Evolutionary conservation across 2,888 invertebrate species (phyloP).

Genomic region (Cephalotes varians): DNA sequence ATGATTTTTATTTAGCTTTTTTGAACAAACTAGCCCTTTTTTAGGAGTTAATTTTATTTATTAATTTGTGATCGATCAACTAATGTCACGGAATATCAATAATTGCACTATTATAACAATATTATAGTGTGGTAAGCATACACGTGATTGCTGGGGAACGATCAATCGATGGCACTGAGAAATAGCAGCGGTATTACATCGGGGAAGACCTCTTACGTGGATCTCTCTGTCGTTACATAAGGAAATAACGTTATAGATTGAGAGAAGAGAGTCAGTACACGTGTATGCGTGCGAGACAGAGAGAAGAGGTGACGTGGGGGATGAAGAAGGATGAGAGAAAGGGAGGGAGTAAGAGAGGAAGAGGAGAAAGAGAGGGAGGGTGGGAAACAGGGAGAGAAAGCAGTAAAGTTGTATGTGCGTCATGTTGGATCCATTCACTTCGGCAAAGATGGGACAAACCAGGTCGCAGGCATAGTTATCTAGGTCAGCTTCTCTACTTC

Average conservation of each 20-base stretch:
- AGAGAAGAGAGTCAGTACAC: constrained; percentile 13
- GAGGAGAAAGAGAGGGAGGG: background rate
- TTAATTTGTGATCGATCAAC: background rate
- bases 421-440: constrained; percentile 82
- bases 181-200: constrained; percentile 29
- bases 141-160: constrained; percentile 14
- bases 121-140: constrained; percentile 8
- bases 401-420: constrained; percentile 77
- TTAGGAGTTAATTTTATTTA: background rate
- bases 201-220: constrained; percentile 63
- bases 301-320: too few species aligned
- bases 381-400: constrained; percentile 3
- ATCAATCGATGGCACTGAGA: constrained; percentile 41
- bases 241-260: constrained; percentile 73
- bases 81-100: background rate
- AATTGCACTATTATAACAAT: constrained; percentile 1
- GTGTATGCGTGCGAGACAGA: constrained; percentile 9
- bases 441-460: constrained; percentile 74
- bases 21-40: too few species aligned
- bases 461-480: constrained; percentile 76
- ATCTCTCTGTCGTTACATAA: constrained; percentile 69
- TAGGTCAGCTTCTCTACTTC: constrained; percentile 80
- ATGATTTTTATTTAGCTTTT: constrained; percentile 1
- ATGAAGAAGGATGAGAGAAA: too few species aligned
- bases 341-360: background rate